phyloP scores from a whole-genome alignment of 1,140 invertebrate species.

The Drosophila pandora region DNA sequence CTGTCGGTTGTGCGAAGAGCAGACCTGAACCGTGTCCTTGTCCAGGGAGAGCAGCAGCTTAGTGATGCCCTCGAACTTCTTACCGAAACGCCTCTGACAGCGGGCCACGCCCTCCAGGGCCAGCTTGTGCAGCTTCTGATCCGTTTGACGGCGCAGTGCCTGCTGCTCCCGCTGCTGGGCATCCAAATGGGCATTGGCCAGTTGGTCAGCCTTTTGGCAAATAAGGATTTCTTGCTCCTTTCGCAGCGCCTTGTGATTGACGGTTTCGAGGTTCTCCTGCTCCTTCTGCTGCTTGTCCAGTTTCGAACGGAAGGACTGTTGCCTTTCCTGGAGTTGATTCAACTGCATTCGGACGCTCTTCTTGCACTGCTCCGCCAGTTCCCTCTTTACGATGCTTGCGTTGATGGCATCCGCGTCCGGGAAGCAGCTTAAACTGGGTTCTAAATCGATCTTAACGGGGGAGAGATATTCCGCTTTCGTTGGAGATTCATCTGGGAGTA shows the following conservation, averaged over 20 bases:
- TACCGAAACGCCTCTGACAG: slow-evolving; percentile 61
- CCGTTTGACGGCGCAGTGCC: slow-evolving; percentile 36
- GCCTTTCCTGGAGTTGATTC: slow-evolving; percentile 51
- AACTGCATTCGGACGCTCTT: slow-evolving; percentile 56
- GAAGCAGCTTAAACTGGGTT: slow-evolving; percentile 20
- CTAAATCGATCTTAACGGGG: not conserved
- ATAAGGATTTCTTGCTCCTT: slow-evolving; percentile 39
- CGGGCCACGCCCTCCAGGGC: slow-evolving; percentile 63
- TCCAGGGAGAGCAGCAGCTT: slow-evolving; percentile 64
- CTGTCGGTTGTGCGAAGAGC: slow-evolving; percentile 57
- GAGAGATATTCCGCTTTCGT: not conserved
- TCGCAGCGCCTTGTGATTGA: slow-evolving; percentile 7
- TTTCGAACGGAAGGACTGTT: slow-evolving; percentile 16
- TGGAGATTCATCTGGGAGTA: not conserved
- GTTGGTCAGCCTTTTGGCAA: slow-evolving; percentile 51
- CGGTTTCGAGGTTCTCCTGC: not conserved
- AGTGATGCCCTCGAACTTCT: slow-evolving; percentile 61
- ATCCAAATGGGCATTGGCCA: slow-evolving; percentile 54
- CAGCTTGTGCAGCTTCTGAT: slow-evolving; percentile 63
- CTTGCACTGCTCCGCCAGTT: slow-evolving; percentile 57
- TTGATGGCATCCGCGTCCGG: slow-evolving; percentile 50
- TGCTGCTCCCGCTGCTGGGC: slow-evolving; percentile 47
- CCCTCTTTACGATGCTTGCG: slow-evolving; percentile 52
- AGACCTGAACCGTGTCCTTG: slow-evolving; percentile 60
- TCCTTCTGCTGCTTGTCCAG: slow-evolving; percentile 1